Conservation (phyloP, 1,140 invertebrate genomes). For the Metaphire vulgaris region DNA sequence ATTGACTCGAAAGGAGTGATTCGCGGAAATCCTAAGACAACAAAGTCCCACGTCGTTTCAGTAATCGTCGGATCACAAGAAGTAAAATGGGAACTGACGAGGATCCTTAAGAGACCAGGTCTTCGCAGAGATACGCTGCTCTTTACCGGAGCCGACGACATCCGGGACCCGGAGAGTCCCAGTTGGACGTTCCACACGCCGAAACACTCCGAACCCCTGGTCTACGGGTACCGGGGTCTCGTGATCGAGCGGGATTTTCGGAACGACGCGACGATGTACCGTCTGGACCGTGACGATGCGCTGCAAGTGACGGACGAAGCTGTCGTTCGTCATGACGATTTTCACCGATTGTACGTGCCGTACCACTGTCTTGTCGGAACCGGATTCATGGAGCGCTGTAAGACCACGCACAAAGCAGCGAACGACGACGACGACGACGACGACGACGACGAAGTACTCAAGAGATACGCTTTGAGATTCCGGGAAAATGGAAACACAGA, state of each 20-base stretch:
- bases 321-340: background rate
- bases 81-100: constrained; percentile 23
- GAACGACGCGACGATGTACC: background rate
- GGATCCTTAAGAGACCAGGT: constrained; percentile 23
- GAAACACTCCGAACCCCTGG: background rate
- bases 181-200: constrained; percentile 11
- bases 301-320: background rate
- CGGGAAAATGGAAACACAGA: too few relatives aligned
- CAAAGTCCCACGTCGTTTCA: background rate
- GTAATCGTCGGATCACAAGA: constrained; percentile 21
- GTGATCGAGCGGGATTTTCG: constrained; percentile 23
- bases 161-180: background rate
- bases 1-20: constrained; percentile 1
- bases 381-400: constrained; percentile 7
- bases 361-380: constrained; percentile 20
- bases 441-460: too few relatives aligned
- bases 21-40: background rate
- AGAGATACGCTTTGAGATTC: too few relatives aligned
- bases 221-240: constrained; percentile 23
- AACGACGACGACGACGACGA: too few relatives aligned
- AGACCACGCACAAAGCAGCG: background rate
- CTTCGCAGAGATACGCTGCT: constrained; percentile 17
- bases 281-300: background rate
- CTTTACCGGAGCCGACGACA: constrained; percentile 6
- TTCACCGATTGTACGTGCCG: constrained; percentile 20